These are phyloP conservation scores for Bos javanicus DNA, from an alignment of 2,113 vertebrate genomes.

Conservation along the genomic window DNA sequence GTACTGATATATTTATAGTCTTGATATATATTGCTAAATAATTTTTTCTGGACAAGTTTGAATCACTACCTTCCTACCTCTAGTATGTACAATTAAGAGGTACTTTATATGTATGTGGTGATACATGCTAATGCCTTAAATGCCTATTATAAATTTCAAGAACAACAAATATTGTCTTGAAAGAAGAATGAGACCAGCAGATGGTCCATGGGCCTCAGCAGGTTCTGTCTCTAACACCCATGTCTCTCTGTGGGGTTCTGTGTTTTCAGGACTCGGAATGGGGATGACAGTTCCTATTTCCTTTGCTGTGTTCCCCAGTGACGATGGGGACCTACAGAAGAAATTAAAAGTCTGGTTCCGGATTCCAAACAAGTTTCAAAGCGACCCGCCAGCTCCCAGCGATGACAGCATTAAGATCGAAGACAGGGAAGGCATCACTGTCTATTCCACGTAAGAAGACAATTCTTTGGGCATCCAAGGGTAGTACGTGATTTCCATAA, in stretches of 20 bases:
- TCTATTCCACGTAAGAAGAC: conserved; percentile 88
- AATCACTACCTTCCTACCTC: background rate
- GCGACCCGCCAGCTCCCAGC: conserved; percentile 81
- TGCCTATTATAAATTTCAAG: background rate
- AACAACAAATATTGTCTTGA: background rate
- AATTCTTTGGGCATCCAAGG: accelerated
- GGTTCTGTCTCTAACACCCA: background rate
- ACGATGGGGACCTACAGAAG: conserved; percentile 87
- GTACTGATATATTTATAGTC: background rate
- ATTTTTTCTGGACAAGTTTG: background rate
- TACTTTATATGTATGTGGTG: background rate
- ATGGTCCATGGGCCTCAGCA: background rate
- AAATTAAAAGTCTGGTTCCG: conserved; percentile 88
- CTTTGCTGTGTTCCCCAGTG: conserved; percentile 87
- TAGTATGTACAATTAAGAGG: background rate
- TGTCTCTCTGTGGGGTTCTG: background rate
- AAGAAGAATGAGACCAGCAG: background rate
- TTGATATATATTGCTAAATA: background rate
- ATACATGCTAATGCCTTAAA: background rate
- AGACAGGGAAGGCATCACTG: conserved; percentile 87
- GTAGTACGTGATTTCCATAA: background rate
- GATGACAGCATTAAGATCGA: conserved; percentile 87
- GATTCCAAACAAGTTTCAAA: conserved; percentile 87
- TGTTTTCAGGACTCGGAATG: conserved; percentile 86
- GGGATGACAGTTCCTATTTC: conserved; percentile 90